Evolutionary conservation across 53 echinoderm and acorn worm species (phyloP), one percentile per base, ranked within the genome.

Genomic region (Actinopyga echinites): DNA sequence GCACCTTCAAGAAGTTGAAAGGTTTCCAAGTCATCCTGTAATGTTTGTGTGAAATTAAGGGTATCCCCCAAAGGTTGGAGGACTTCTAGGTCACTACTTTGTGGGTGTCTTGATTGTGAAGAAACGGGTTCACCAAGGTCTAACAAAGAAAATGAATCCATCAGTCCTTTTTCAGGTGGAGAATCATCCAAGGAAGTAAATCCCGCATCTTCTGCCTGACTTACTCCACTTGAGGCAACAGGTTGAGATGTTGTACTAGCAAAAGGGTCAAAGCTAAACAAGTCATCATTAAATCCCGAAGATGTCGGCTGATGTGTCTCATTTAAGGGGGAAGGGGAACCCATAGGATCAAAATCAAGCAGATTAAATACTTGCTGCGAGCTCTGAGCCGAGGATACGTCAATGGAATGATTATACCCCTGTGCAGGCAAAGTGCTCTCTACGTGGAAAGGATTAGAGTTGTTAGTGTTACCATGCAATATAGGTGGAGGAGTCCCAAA

Each of bases 221-320:
- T 49, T 49, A 13, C 49, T 49, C 17, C 49, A 49, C 17, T 49
- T 2, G 17, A 49, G 4, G 13, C 17, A 49, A 49, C 49, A 49
- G 49, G 17, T 15, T 13, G 13, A 6, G 49, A 49, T 15, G 49
- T 3, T 15, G 49, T 49, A 49, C 17, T 49, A 49, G 49, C 62
- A 26, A 77, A 77, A 4, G 77, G 77, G 54, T 77, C 77, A 77
- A 77, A 77, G 8, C 77, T 54, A 25, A 77, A 49, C 77, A 77
- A 77, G 54, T 77, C 34, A 9, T 77, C 34, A 9, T 25, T 23
- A 31, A 77, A 56, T 21, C 20, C 56, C 11, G 56, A 77, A 77
- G 29, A 17, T 21, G 12, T 55, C 20, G 11, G 77, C 20, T 52
- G 17, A 29, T 9, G 13, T 24, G 77, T 23, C 77, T 56, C 30